Conservation (phyloP, 2,888 invertebrate genomes). For the Lucinisca nassula region DNA sequence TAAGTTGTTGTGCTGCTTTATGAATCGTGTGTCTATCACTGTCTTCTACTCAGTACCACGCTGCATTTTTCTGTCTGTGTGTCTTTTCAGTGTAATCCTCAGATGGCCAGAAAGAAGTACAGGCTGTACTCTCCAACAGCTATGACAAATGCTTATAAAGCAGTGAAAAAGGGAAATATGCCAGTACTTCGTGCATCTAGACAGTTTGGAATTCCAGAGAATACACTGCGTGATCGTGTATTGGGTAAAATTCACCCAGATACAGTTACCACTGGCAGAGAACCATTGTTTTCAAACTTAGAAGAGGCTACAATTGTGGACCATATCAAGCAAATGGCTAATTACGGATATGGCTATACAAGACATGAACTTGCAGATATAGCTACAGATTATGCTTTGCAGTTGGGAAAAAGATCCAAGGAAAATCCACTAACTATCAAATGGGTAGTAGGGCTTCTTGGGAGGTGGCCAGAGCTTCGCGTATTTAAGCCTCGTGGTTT, state of each 20-base stretch:
- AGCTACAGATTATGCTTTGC: constrained; percentile 37
- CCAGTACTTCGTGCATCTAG: constrained; percentile 23
- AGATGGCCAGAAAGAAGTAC: not conserved
- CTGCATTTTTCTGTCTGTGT: not conserved
- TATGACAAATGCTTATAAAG: constrained; percentile 30
- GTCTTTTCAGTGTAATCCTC: constrained; percentile 12
- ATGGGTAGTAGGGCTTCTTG: constrained; percentile 36
- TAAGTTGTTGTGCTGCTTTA: no score
- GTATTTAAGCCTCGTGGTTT: constrained; percentile 36
- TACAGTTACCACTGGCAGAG: constrained; percentile 13
- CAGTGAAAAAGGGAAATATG: constrained; percentile 17
- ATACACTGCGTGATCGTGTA: constrained; percentile 32
- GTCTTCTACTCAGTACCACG: not conserved
- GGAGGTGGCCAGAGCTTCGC: constrained; percentile 42
- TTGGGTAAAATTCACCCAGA: constrained; percentile 23
- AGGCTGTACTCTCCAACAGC: constrained; percentile 1
- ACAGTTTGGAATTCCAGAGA: constrained; percentile 5
- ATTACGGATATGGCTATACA: constrained; percentile 44
- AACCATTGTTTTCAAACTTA: constrained; percentile 15
- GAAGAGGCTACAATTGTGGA: constrained; percentile 34
- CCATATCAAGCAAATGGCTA: constrained; percentile 33
- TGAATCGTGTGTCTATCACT: no score
- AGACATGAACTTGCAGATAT: constrained; percentile 28
- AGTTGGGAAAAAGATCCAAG: constrained; percentile 27
- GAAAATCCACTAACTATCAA: constrained; percentile 11